Percentiles rank a stretch among this genome's conserved stretches.
Conservation (phyloP, 1,140 invertebrate species). For the Cyphomyrmex costatus region DNA sequence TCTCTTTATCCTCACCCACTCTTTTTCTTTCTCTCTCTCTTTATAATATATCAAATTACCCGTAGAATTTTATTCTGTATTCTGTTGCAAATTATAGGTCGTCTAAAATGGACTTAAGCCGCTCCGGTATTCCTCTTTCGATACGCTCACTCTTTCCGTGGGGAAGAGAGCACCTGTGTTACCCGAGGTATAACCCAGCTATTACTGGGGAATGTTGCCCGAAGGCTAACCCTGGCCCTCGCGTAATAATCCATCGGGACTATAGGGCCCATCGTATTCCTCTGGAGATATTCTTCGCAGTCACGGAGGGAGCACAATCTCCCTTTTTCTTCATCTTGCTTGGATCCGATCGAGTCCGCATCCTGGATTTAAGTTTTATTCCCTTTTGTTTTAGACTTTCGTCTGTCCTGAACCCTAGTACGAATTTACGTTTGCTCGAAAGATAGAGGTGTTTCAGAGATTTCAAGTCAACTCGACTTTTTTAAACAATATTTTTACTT, state of each 20-base stretch:
- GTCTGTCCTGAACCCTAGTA: not conserved
- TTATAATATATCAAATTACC: slow-evolving; percentile 35
- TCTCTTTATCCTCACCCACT: no score
- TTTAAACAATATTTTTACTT: not conserved
- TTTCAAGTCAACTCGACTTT: not conserved
- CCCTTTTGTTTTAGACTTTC: not conserved
- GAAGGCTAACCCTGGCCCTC: slow-evolving; percentile 81
- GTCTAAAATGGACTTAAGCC: slow-evolving; percentile 62
- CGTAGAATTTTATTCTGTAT: slow-evolving; percentile 19
- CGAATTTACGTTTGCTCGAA: not conserved
- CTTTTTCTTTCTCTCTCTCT: not conserved
- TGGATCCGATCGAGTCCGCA: slow-evolving; percentile 27
- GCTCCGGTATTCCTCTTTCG: slow-evolving; percentile 64
- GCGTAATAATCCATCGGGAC: slow-evolving; percentile 74
- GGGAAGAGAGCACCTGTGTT: slow-evolving; percentile 84
- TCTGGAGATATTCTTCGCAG: slow-evolving; percentile 74
- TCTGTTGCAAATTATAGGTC: slow-evolving; percentile 30
- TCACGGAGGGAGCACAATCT: slow-evolving; percentile 69
- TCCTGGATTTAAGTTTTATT: slow-evolving; percentile 5
- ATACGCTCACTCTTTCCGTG: slow-evolving; percentile 64
- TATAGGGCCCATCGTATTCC: slow-evolving; percentile 76
- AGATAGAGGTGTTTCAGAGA: not conserved
- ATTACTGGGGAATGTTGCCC: slow-evolving; percentile 86
- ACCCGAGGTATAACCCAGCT: slow-evolving; percentile 84
- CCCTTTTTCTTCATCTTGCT: slow-evolving; percentile 49